Conservation (phyloP, 1,140 invertebrate species). For the Phenacoccus solenopsis region DNA sequence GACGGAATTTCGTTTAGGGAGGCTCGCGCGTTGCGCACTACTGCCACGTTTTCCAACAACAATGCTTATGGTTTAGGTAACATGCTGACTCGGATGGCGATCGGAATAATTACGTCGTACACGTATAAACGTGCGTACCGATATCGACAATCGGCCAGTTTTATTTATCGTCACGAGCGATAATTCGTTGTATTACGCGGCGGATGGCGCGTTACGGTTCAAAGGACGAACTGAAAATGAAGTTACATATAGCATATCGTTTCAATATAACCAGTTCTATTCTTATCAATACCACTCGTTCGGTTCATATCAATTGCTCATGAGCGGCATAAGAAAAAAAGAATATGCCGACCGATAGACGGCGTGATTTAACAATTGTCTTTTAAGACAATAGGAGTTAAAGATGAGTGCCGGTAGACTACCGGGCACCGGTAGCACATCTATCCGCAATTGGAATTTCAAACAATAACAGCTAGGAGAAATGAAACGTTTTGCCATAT, state of each 20-base stretch:
- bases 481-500: not conserved
- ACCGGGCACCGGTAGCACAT: not conserved
- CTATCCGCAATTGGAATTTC: constrained; percentile 1
- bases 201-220: not conserved
- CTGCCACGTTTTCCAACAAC: too few species aligned
- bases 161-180: too few species aligned
- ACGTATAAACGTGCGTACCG: not conserved
- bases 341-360: not conserved
- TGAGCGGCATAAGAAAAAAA: not conserved
- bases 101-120: not conserved
- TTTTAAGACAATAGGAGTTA: constrained; percentile 2
- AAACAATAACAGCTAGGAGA: not conserved
- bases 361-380: not conserved
- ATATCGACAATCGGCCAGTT: too few species aligned
- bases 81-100: too few species aligned
- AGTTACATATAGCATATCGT: not conserved
- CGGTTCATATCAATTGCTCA: not conserved
- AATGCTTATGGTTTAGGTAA: too few species aligned
- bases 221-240: not conserved
- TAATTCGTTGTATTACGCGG: not conserved
- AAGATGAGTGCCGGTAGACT: constrained; percentile 1
- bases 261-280: not conserved
- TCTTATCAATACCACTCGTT: not conserved
- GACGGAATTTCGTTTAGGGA: not conserved
- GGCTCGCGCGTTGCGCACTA: too few species aligned